Conservation (phyloP, 2,113 vertebrate genomes). For the Euleptes europaea region DNA sequence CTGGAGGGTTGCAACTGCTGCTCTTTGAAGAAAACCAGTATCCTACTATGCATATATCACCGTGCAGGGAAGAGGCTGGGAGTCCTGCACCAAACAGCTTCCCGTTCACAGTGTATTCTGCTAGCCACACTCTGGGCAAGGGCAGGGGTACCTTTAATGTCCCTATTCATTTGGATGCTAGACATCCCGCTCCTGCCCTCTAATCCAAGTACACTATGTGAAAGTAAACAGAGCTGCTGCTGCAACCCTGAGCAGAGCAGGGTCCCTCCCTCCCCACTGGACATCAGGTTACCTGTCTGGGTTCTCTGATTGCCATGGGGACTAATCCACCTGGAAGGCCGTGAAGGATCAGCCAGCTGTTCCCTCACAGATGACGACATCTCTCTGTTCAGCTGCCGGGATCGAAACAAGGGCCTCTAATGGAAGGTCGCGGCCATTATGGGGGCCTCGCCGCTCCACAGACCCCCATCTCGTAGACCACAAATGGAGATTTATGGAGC, state of each 20-base stretch:
- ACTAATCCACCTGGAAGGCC: constrained; percentile 35
- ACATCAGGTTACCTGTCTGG: not conserved
- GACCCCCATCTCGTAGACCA: not conserved
- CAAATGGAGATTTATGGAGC: not conserved
- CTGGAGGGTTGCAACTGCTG: no score
- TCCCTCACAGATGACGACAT: constrained; percentile 7
- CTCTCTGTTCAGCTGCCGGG: not conserved
- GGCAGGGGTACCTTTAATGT: not conserved
- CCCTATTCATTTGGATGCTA: not conserved
- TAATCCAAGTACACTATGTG: not conserved
- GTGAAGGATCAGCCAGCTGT: constrained; percentile 28
- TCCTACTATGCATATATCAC: not conserved
- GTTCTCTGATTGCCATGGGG: constrained; percentile 31
- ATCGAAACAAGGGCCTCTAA: not conserved
- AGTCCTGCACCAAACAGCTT: not conserved
- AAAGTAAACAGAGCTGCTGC: not conserved
- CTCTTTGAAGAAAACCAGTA: not conserved
- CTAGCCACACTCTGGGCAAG: not conserved
- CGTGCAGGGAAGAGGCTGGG: not conserved
- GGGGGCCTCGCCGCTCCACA: not conserved
- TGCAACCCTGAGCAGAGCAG: not conserved
- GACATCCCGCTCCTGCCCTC: not conserved
- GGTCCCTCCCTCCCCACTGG: not conserved
- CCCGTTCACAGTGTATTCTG: not conserved
- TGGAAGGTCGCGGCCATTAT: not conserved